Base-by-base conservation (phyloP, 1,140 invertebrate genomes). In the Popillia japonica region DNA sequence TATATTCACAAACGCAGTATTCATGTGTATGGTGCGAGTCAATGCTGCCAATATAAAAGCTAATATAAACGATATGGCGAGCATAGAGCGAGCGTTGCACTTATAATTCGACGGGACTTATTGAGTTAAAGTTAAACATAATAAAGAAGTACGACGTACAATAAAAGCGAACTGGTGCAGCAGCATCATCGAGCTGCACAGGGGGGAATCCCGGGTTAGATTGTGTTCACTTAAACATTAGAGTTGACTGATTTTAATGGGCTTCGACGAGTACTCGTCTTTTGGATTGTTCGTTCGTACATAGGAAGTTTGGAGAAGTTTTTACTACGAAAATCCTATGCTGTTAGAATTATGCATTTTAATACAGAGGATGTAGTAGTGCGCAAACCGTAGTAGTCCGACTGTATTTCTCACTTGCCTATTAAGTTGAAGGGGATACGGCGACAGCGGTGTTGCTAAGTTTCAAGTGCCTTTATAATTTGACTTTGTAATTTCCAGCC, bases 101-200 rank as follows among this genome's bases (percentile, higher is more conserved):
- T 55, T 17, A n/a, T 17, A 17, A 55, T 17, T 17, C 14, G 48
- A 55, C 11, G 48, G 48, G 48, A 55, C 48, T n/a, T 55, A 55
- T 55, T 55, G 48, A 55, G 48, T 55, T 55, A 55, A 55, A 55
- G 48, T 55, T 55, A 55, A 55, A n/a, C 48, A 55, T 55, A 55
- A 55, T 55, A 55, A 55, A 55, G 48, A 55, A 0, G 14, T 55
- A 55, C 14, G 48, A n/a, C 42, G 48, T 17, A 17, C 0, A 6
- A 55, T 44, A 44, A 44, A 44, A 44, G 42, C 0, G 42, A 44
- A 44, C 42, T 44, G 14, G 42, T 44, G 48, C 14, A 55, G 14
- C 6, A n/a, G 48, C 48, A 48, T 48, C 44, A 55, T 55, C 14
- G 14, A 17, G 48, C 48, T 17, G 17, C 17, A 34, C 11, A 3